Evolutionary conservation across 1,140 invertebrate species (phyloP), one percentile per base, ranked within the genome.

Genomic region (Brachionus calyciflorus): DNA sequence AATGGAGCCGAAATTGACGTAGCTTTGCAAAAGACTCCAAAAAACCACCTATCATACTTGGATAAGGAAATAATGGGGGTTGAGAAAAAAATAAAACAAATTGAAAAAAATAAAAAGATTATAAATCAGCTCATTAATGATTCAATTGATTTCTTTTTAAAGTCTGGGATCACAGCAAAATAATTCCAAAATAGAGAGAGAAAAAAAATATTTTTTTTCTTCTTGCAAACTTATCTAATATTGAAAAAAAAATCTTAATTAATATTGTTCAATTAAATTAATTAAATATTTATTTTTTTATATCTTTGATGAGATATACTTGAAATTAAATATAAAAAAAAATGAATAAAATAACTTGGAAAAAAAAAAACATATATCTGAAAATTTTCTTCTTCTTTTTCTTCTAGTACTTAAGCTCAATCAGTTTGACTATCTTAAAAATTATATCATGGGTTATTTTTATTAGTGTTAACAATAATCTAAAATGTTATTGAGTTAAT

Each of bases 11-110:
- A 30, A 77, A 65, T 65, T 77, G 76, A 30, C 76, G 76, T 51
- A 77, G n/a, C 65, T 77, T 77, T 12, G 55, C 14, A 49, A 77
- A 53, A 1, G 76, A 51, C 17, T 77, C 76, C 40, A 77, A 48
- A 77, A 77, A 77, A 33, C 76, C 57, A 24, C 55, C 55, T 33
- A 77, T 49, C 76, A 77, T 77, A 63, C 76, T 70, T 51, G n/a
- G n/a, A n/a, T 40, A 70, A 44, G 24, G 4, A 65, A 65, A 65
- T 46, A 46, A 46, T 7, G 2, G 3, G 14, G 14, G 14, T 7
- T 7, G 3, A 14, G 14, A 3, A 14, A 46, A 14, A 37, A 37
- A 5, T 5, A 37, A 37, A 37, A 37, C 33, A 37, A 37, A 37
- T 5, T 9, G 9, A 37, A 37, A 37, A 37, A 37, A 37, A 37